Conservation (phyloP, 2,113 vertebrate species). For the Tachysurus vachellii region DNA sequence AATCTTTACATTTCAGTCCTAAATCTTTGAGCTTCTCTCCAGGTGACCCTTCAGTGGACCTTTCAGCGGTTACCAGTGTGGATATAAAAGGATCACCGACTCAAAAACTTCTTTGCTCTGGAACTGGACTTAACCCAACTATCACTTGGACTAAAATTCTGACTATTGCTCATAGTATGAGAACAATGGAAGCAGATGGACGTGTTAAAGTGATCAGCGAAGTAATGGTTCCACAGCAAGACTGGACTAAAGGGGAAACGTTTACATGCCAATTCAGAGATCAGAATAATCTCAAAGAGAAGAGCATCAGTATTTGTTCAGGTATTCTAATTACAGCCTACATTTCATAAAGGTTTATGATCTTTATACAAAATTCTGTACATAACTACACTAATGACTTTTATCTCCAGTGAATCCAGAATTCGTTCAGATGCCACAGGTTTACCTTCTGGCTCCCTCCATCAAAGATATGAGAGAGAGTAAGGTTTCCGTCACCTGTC, state of each 20-base stretch:
- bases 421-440: slow-evolving; percentile 47
- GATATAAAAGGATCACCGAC: neutral
- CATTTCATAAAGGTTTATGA: neutral
- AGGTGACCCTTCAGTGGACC: slow-evolving; percentile 62
- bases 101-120: slow-evolving; percentile 62
- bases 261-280: slow-evolving; percentile 66
- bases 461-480: slow-evolving; percentile 20
- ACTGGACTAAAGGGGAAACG: slow-evolving; percentile 60
- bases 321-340: slow-evolving; percentile 54
- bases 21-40: neutral
- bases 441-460: slow-evolving; percentile 59
- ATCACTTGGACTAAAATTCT: slow-evolving; percentile 60
- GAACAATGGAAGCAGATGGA: slow-evolving; percentile 56
- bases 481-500: slow-evolving; percentile 61
- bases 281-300: neutral
- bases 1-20: neutral
- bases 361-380: neutral
- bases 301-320: slow-evolving; percentile 62
- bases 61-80: slow-evolving; percentile 50
- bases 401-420: slow-evolving; percentile 58
- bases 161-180: neutral
- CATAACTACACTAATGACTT: neutral
- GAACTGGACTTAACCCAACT: slow-evolving; percentile 62
- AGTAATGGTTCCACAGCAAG: slow-evolving; percentile 35
- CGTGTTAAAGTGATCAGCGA: slow-evolving; percentile 59